Evolutionary conservation across 2,888 invertebrate species (phyloP), one percentile per base, ranked within the genome.

Genomic region (Junonia oenone): DNA sequence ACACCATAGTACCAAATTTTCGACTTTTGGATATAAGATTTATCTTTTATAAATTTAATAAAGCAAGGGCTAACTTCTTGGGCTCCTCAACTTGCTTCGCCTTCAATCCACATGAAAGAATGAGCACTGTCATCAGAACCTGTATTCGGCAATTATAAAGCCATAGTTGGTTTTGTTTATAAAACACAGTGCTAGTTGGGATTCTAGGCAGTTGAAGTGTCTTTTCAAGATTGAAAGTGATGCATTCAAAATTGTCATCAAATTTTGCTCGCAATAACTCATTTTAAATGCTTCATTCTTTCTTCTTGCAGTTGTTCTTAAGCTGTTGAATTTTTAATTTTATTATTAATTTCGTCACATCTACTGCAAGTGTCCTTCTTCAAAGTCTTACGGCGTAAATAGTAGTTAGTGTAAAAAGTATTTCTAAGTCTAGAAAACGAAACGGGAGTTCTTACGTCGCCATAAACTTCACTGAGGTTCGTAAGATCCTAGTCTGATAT

Each of bases 141-240:
- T 60, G 67, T 33, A 67, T 63, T 22, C 65, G 63, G n/a, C 58
- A 40, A 51, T 66, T 65, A 37, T 64, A 66, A 2, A 65, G 47
- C 63, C 65, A 63, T 2, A 68, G 54, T 45, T 66, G 67, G 33
- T 61, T n/a, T n/a, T n/a, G 55, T 57, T 67, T 68, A 45, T 68
- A 67, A 48, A 22, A 66, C 27, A 64, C 61, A 11, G 40, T 26
- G 40, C 40, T 45, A 3, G 45, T 45, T 11, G 22, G 11, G 19
- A 22, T 11, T 22, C 26, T 9, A 2, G 45, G 45, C n/a, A 26
- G n/a, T n/a, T 5, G 22, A 22, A 26, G 14, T 8, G 22, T 22
- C 22, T 22, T 22, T 5, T 22, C 22, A 22, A 22, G 22, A 22
- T 22, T 5, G 5, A 22, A 22, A 22, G 22, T 22, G 22, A 22